A percentile compares a stretch with the other conserved stretches of the same genome.
Evolutionary conservation across 2,797 vertebrate genomes (phyloP).

Genomic region (Morus bassanus): DNA sequence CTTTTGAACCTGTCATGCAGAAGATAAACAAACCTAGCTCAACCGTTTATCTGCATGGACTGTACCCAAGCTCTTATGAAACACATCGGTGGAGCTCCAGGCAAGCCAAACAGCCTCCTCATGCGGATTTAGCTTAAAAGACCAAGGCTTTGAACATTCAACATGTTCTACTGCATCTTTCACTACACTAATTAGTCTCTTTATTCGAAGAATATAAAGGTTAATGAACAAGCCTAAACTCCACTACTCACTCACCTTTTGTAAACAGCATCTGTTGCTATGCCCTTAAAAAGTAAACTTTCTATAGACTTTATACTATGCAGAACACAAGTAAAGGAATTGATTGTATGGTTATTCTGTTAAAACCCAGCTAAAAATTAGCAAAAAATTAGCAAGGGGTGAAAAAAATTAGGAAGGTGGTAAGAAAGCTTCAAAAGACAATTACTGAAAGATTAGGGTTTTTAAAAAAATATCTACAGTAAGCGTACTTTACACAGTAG

Average conservation of each 20-base stretch:
- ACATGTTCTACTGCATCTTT: background rate
- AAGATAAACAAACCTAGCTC: constrained; percentile 43
- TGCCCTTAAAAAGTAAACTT: background rate
- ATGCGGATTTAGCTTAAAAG: background rate
- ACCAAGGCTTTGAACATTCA: background rate
- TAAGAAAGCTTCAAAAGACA: background rate
- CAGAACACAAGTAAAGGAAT: background rate
- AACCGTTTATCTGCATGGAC: background rate
- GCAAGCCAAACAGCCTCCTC: constrained; percentile 5
- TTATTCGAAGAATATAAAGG: background rate
- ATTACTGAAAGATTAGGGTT: background rate
- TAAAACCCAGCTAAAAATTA: constrained; percentile 3
- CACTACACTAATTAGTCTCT: background rate
- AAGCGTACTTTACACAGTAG: background rate
- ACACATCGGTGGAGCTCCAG: background rate
- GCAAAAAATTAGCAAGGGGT: background rate
- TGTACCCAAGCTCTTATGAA: constrained; percentile 6
- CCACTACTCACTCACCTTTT: background rate
- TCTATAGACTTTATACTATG: background rate
- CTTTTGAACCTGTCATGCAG: constrained; percentile 26
- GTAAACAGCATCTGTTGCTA: background rate
- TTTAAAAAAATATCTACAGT: background rate
- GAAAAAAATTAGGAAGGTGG: background rate
- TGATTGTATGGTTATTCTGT: background rate
- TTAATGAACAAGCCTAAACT: background rate